Base-by-base conservation (phyloP, 1,140 invertebrate species). In the Tetramorium parvispinum region DNA sequence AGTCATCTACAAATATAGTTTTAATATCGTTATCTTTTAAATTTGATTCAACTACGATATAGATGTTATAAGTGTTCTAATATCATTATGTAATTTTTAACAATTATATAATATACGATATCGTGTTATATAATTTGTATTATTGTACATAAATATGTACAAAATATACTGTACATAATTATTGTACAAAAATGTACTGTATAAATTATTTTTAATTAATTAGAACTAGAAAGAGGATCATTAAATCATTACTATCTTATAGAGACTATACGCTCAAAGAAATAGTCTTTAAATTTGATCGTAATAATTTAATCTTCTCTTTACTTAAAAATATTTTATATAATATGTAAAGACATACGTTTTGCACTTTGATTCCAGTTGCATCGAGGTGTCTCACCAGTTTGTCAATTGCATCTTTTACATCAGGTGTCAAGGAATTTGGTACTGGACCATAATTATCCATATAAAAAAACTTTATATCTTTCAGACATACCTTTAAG, bases 381-480 rank as follows among this genome's bases (percentile, higher is more conserved):
- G 93, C 92, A 82, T 97, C 96, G 32, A 98, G 95, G 88, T 97
- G 95, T 59, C 93, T 91, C 43, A 96, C 96, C 46, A 98, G 96
- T 90, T 96, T 97, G 46, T 95, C 93, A 85, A 98, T 96, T 37
- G 97, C 96, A n/a, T 93, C 93, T 89, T 96, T 96, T 18, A 98
- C 96, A 88, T 98, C 97, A 55, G 95, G 90, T 77, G 97, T 96
- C 1, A 98, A 96, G 10, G 95, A 94, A 43, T 96, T 96, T 32
- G 96, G 95, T 18, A 96, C 95, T 53, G 97, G 96, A 7, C 96
- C 96, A 89, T 97, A 97, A 81, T 97, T 96, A 87, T 98, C 96
- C 96, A 98, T 97, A 89, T 97, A 98, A 93, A 97, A 98, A 91
- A 97, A 96, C 83, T 97, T 97, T 46, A 99, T 92, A 68, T 97